A percentile compares a stretch with the other conserved stretches of the same genome.
These are phyloP conservation scores for Cynopterus sphinx DNA, from an alignment of 2,797 vertebrate genomes.

Conservation along the genomic window DNA sequence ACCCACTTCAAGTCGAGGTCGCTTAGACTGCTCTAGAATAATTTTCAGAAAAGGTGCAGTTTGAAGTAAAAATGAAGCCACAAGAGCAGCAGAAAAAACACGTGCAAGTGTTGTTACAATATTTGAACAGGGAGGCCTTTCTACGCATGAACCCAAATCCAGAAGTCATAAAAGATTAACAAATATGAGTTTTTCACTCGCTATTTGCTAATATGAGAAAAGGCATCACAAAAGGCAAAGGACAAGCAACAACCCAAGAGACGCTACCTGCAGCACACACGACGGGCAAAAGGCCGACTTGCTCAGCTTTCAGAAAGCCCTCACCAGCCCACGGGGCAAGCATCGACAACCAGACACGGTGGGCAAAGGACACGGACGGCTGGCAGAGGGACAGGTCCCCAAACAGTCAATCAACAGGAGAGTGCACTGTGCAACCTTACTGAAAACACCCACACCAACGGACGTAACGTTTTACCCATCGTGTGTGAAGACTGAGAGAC, in stretches of 20 bases:
- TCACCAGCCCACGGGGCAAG: not conserved
- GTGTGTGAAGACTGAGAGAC: not conserved
- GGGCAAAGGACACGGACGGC: not conserved
- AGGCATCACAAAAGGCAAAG: slow-evolving; percentile 40
- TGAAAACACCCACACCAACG: not conserved
- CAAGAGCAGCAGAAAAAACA: slow-evolving; percentile 44
- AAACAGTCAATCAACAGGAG: no score
- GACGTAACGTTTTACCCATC: not conserved
- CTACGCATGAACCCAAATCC: slow-evolving; percentile 1
- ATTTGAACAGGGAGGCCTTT: slow-evolving; percentile 46
- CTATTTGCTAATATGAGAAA: not conserved
- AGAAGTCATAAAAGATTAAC: not conserved
- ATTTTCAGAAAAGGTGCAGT: slow-evolving; percentile 79
- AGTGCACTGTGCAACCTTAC: not conserved
- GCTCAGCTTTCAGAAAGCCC: not conserved
- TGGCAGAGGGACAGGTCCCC: not conserved
- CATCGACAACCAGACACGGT: not conserved
- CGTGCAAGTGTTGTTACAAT: slow-evolving; percentile 13
- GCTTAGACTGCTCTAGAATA: slow-evolving; percentile 99
- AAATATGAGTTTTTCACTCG: not conserved
- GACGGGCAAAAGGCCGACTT: not conserved
- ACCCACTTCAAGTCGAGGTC: slow-evolving; percentile 99
- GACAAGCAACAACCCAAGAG: not conserved
- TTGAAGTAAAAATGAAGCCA: slow-evolving; percentile 67
- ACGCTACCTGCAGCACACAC: not conserved